A percentile compares a stretch with the other conserved stretches of the same genome.
Conservation (phyloP, 2,113 vertebrate genomes). For the Urocynchramus pylzowi region DNA sequence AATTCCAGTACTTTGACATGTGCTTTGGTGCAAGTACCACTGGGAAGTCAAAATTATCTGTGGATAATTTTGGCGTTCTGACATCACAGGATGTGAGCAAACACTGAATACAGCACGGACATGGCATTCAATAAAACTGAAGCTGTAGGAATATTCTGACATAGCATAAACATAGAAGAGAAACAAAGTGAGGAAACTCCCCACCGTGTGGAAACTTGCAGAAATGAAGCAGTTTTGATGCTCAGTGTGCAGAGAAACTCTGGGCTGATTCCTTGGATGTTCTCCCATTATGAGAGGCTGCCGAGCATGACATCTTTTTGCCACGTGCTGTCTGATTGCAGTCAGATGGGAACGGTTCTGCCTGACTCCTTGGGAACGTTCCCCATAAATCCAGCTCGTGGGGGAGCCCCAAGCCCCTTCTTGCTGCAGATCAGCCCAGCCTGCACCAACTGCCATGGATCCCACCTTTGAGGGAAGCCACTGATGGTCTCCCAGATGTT, state of each 20-base stretch:
- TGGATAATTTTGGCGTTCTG: fast-evolving
- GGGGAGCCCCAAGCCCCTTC: not conserved
- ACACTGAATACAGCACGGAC: fast-evolving
- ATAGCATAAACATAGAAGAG: not conserved
- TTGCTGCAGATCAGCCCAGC: not conserved
- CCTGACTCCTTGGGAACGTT: fast-evolving
- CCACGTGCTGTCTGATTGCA: not conserved
- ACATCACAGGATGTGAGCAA: not conserved
- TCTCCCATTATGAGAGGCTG: not conserved
- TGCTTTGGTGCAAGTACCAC: not conserved
- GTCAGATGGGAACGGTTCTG: not conserved
- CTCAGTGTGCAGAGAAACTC: not conserved
- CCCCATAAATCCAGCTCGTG: not conserved
- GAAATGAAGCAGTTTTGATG: not conserved
- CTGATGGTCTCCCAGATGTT: not conserved
- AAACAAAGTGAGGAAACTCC: not conserved
- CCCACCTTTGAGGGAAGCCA: not conserved
- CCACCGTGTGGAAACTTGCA: not conserved
- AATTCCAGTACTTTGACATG: not conserved
- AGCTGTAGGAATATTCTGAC: not conserved
- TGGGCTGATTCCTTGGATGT: not conserved
- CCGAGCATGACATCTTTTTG: fast-evolving
- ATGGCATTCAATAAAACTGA: not conserved
- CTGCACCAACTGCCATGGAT: fast-evolving
- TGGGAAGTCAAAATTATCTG: not conserved